Conservation (phyloP, 2,113 vertebrate genomes). For the Sinocyclocheilus rhinocerous region DNA sequence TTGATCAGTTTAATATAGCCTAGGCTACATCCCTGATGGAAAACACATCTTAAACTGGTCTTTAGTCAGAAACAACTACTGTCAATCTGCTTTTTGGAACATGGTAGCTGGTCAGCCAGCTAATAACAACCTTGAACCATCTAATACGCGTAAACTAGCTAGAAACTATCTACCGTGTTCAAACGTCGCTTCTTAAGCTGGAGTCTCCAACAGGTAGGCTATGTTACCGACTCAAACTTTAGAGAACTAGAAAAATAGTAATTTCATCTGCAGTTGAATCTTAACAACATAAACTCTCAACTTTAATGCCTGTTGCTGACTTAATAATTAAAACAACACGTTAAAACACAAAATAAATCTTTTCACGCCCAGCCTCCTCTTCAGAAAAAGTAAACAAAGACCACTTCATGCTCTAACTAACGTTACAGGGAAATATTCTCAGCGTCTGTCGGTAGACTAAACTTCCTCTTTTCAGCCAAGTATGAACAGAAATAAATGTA, state of each 20-base stretch:
- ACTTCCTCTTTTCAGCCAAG: conserved; percentile 56
- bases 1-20: not conserved
- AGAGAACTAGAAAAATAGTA: not conserved
- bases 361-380: too few relatives aligned
- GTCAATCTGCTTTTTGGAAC: not conserved
- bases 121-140: not conserved
- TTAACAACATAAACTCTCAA: not conserved
- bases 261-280: not conserved
- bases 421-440: not conserved
- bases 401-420: not conserved
- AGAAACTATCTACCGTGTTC: not conserved
- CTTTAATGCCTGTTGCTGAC: not conserved
- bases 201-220: not conserved
- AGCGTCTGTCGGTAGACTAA: not conserved
- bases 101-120: not conserved
- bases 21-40: not conserved
- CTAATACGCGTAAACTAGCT: not conserved
- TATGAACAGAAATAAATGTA: not conserved
- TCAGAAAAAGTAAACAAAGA: not conserved
- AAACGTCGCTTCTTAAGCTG: not conserved
- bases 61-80: not conserved
- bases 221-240: not conserved
- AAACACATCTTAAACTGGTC: not conserved
- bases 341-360: not conserved
- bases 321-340: not conserved